A percentile compares a stretch with the other conserved stretches of the same genome.
Conservation (phyloP, 2,888 invertebrate species). For the Amphipoea oculea region DNA sequence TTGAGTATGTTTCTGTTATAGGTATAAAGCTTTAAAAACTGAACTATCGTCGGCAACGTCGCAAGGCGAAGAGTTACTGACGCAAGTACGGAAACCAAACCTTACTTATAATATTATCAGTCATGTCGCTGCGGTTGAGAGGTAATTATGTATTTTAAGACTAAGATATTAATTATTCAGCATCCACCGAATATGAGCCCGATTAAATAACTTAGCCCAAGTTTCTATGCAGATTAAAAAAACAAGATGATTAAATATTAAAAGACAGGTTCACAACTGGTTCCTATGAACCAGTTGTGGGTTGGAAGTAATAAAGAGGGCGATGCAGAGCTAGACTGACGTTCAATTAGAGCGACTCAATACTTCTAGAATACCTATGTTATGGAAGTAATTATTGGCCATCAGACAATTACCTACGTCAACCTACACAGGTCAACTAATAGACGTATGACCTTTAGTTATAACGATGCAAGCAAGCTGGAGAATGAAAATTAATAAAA, state of each 20-base stretch:
- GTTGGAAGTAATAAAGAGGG: background rate
- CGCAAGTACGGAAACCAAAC: slow-evolving; percentile 93
- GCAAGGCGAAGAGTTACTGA: slow-evolving; percentile 96
- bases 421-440: slow-evolving; percentile 1
- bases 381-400: background rate
- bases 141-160: slow-evolving; percentile 87
- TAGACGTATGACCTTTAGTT: background rate
- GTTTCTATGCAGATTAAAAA: slow-evolving; percentile 9
- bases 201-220: background rate
- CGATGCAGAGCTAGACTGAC: background rate
- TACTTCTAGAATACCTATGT: background rate
- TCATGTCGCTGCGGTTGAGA: slow-evolving; percentile 98
- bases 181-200: background rate
- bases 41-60: slow-evolving; percentile 96
- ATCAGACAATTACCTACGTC: background rate
- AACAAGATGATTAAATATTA: background rate
- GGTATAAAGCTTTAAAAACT: slow-evolving; percentile 94
- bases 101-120: slow-evolving; percentile 93
- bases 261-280: background rate
- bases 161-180: background rate
- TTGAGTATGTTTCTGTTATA: slow-evolving; percentile 74
- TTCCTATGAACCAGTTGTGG: background rate
- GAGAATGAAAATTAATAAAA: background rate
- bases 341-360: background rate
- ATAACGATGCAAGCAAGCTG: background rate